Base-by-base conservation (phyloP, 2,888 invertebrate genomes). In the Amorpha juglandis region DNA sequence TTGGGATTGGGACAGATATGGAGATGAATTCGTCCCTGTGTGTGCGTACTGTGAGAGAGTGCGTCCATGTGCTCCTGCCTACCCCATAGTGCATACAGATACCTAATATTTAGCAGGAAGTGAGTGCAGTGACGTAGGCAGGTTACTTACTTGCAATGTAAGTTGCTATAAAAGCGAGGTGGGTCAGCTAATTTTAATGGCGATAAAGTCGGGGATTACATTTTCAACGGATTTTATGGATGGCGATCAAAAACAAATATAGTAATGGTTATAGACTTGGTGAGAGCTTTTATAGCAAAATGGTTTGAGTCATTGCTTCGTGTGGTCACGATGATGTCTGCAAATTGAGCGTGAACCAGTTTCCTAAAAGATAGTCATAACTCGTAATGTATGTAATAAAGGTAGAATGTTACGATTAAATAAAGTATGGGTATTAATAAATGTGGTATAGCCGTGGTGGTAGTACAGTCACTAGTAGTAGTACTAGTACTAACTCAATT, bases 281-380 rank as follows among this genome's bases (percentile, higher is more conserved):
- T 55, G 42, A 64, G 16, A 16, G 45, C 42, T 33, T 47, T 52
- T 48, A 58, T 58, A 47, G 33, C 64, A 27, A 58, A 21, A 27
- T 14, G 48, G 35, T 55, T 53, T 47, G 47, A 64, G 55, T 33
- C 53, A 70, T 66, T 76, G 74, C 71, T 16, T 9, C 16, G 27
- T 55, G 35, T 9, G 16, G 16, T 38, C 38, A 55, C 38, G 35
- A 55, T 11, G 19, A 16, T 12, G 19, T 42, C 42, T 38, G 55
- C 8, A 19, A 19, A 58, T 6, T 58, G 38, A 42, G 16, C 55
- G 35, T 16, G 55, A 16, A 19, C 50, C 19, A 50, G 50, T 50
- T 50, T 50, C 8, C 27, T 2, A 19, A 19, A 19, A 19, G 50
- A 50, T 19, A 19, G 19, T 27, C 27, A 27, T 19, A n/a, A n/a